Base-by-base conservation (phyloP, 2,797 vertebrate genomes). In the Delichon dasypus region DNA sequence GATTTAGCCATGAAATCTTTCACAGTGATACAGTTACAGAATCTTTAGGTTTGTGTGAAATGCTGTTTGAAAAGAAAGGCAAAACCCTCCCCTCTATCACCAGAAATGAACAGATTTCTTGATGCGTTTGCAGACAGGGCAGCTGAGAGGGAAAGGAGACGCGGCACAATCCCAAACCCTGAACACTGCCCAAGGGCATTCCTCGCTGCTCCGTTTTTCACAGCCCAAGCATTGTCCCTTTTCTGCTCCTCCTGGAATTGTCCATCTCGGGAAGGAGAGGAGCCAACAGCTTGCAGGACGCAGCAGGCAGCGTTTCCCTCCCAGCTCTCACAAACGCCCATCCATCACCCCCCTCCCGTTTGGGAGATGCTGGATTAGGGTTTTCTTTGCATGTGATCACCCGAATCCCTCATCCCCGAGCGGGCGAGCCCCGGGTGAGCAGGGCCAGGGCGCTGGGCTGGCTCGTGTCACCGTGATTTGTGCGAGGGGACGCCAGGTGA, bases 381-480 rank as follows among this genome's bases (percentile, higher is more conserved):
- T 60, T 94, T 94, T 60, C 75, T 64, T 48, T 48, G 53, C 60
- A 10, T 77, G 65, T 11, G 50, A 57, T 32, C 42, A 14, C 61
- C 57, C 23, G 14, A 45, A 90, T 91, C 50, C 79, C 26, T 88
- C 78, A 67, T 15, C 7, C 11, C 21, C 3, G 44, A 67, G 65
- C 72, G 7, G 36, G 5, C 5, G 38, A 76, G 85, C 72, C n/a
- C 25, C 0, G 1, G 23, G 53, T 27, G 82, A 71, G 5, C 19
- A 5, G 40, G 32, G 60, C 3, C 3, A 8, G 2, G 58, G 62
- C 29, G 42, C 54, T 8, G 58, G 47, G 60, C 66, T 84, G 0
- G 0, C 64, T 53, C 2, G 1, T 0, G 1, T 40, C 57, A 3
- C 0, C 0, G 16, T 65, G 82, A 93, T 91, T 30, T 38, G 83